These are phyloP conservation scores for Homalodisca vitripennis DNA, from an alignment of 1,140 invertebrate species.

Conservation along the genomic window DNA sequence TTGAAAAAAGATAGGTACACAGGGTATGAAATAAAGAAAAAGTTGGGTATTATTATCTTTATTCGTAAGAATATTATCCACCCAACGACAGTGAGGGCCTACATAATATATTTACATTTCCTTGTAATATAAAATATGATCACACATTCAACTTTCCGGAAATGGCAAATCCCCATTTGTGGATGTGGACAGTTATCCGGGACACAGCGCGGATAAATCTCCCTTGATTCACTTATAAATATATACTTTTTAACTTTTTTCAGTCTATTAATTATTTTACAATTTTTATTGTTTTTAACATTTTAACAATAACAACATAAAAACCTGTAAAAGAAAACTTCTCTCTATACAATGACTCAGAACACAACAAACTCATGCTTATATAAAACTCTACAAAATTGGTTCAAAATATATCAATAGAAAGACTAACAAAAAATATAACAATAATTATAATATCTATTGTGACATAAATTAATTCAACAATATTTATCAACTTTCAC, in stretches of 20 bases:
- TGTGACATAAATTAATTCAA: neutral
- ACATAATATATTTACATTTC: constrained; percentile 24
- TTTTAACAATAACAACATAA: constrained; percentile 26
- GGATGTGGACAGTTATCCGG: neutral
- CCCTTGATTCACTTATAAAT: constrained; percentile 29
- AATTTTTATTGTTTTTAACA: constrained; percentile 26
- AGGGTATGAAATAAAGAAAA: too few species aligned
- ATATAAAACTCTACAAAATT: constrained; percentile 18
- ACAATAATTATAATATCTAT: constrained; percentile 25
- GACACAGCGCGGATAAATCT: neutral
- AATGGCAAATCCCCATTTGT: neutral
- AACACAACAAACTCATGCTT: constrained; percentile 22
- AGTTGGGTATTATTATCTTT: too few species aligned
- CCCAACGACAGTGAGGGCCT: constrained; percentile 27
- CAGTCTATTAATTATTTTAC: constrained; percentile 27
- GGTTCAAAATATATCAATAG: neutral
- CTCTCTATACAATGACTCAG: constrained; percentile 20
- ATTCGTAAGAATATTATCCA: constrained; percentile 30
- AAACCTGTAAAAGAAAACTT: constrained; percentile 23
- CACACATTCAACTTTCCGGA: constrained; percentile 14
- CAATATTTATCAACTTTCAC: neutral
- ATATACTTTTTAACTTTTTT: constrained; percentile 27
- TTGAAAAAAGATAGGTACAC: too few species aligned
- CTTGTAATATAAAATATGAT: constrained; percentile 25
- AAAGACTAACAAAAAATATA: constrained; percentile 7